phyloP scores from a whole-genome alignment of 2,888 invertebrate genomes.

The Chamaedrilus cognettii region DNA sequence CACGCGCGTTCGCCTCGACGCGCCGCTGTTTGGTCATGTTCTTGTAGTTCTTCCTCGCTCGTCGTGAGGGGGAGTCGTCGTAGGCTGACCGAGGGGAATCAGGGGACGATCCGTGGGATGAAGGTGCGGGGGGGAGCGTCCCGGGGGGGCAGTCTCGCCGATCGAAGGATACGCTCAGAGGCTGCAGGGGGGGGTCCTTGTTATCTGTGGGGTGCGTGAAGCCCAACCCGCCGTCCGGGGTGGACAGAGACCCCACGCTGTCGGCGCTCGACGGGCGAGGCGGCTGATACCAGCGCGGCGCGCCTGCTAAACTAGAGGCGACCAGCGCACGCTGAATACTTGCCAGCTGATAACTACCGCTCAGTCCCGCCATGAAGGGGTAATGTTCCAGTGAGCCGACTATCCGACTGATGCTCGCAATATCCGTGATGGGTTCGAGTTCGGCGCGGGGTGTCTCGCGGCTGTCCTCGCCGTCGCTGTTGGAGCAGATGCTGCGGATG shows the following conservation, averaged over 20 bases:
- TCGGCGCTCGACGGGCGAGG: not conserved
- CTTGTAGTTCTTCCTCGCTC: constrained; percentile 73
- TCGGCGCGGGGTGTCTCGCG: too few species aligned
- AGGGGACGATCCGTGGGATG: not conserved
- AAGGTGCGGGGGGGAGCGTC: not conserved
- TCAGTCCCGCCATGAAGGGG: not conserved
- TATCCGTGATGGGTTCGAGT: too few species aligned
- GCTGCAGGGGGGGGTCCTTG: too few species aligned
- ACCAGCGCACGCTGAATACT: not conserved
- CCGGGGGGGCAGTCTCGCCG: not conserved
- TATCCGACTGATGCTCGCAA: not conserved
- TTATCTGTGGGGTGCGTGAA: not conserved
- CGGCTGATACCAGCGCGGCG: not conserved
- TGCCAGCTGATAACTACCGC: too few species aligned
- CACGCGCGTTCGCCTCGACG: constrained; percentile 92
- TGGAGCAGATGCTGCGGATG: constrained; percentile 37
- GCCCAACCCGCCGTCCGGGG: not conserved
- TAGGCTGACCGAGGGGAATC: not conserved
- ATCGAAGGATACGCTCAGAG: not conserved
- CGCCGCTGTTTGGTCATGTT: constrained; percentile 92
- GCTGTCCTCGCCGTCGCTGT: constrained; percentile 3
- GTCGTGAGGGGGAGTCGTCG: not conserved
- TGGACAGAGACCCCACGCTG: not conserved
- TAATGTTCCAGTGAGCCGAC: not conserved
- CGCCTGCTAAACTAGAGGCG: not conserved